Evolutionary conservation across 2,888 invertebrate genomes (phyloP).

Genomic region (Mantis religiosa): DNA sequence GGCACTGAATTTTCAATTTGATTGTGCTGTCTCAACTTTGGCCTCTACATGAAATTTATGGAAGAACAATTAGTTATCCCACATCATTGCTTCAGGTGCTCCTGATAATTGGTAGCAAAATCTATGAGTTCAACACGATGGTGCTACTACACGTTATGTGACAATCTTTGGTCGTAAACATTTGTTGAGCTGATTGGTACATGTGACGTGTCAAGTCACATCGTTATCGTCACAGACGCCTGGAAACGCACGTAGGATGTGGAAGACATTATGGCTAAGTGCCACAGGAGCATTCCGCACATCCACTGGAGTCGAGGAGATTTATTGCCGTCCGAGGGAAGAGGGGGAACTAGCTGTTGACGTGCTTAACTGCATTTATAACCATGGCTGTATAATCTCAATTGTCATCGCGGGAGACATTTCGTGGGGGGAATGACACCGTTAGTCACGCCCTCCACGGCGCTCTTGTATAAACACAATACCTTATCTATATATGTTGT

Average conservation of each 20-base stretch:
- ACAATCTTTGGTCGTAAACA: neutral
- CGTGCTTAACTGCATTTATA: neutral
- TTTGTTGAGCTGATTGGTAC: neutral
- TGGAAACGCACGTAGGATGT: neutral
- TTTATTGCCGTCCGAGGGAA: neutral
- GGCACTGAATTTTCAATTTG: too few relatives aligned
- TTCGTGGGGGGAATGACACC: neutral
- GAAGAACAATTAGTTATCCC: too few relatives aligned
- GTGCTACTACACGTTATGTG: neutral
- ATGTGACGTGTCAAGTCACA: neutral
- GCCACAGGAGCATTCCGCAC: neutral
- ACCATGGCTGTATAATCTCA: neutral
- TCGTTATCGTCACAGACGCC: neutral
- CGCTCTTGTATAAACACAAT: neutral
- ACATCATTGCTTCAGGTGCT: too few relatives aligned
- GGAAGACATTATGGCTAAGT: neutral
- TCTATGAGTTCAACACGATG: neutral
- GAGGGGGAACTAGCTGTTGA: neutral
- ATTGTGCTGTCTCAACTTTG: accelerated
- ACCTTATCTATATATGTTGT: neutral
- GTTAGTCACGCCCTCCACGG: neutral
- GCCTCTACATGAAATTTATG: too few relatives aligned
- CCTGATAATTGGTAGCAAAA: too few relatives aligned
- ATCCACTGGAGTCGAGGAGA: neutral
- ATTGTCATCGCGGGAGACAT: neutral